phyloP scores from a whole-genome alignment of 1,140 invertebrate genomes.

The Heterodera schachtii region DNA sequence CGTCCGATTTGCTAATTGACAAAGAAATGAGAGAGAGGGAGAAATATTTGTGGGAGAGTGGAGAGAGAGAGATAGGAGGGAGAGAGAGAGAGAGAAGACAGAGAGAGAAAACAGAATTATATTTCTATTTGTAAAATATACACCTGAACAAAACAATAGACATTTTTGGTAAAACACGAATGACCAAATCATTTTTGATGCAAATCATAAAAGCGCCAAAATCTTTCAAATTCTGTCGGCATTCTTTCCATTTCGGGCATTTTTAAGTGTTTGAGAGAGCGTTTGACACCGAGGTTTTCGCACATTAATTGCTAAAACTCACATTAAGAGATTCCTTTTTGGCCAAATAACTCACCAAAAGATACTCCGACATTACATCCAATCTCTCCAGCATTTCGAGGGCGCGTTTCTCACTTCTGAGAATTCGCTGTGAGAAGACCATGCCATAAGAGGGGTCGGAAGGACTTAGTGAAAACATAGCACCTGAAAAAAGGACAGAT shows the following conservation, averaged over 20 bases:
- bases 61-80: too few species aligned
- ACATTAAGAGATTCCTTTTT: neutral
- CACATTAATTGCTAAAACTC: neutral
- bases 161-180: too few species aligned
- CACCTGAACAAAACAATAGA: too few species aligned
- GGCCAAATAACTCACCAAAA: neutral
- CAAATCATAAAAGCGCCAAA: neutral
- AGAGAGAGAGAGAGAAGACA: too few species aligned
- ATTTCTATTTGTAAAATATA: too few species aligned
- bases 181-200: neutral
- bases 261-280: neutral
- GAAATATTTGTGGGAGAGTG: too few species aligned
- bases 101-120: too few species aligned
- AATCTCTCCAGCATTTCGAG: constrained; percentile 4
- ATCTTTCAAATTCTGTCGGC: neutral
- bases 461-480: constrained; percentile 19
- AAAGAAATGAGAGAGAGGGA: too few species aligned
- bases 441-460: constrained; percentile 24
- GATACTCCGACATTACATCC: constrained; percentile 23
- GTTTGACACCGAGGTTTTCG: neutral
- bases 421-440: constrained; percentile 11
- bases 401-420: constrained; percentile 17
- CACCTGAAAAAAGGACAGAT: neutral
- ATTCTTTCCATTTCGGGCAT: neutral
- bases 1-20: constrained; percentile 15